phyloP scores from a whole-genome alignment of 2,113 vertebrate genomes.

The Proteles cristata region DNA sequence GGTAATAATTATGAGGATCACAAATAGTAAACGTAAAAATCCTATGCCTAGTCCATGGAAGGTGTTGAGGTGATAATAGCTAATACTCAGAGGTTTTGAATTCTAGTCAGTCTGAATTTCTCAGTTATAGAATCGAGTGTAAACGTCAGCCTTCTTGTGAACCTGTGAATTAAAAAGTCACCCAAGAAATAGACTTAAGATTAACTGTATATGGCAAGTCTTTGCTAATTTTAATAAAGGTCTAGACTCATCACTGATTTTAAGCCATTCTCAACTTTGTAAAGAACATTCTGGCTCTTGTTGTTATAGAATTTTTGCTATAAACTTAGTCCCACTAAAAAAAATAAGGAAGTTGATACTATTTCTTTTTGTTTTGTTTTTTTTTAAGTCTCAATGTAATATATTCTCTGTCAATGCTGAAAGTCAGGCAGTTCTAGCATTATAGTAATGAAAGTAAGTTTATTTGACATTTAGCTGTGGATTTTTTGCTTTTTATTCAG shows the following conservation, averaged over 20 bases:
- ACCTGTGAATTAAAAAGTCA: neutral
- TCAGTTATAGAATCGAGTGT: neutral
- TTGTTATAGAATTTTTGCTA: neutral
- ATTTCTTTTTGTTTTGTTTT: neutral
- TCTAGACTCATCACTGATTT: neutral
- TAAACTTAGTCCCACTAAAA: neutral
- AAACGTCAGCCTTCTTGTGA: neutral
- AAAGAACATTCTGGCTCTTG: conserved; percentile 6
- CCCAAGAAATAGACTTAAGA: neutral
- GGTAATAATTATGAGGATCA: neutral
- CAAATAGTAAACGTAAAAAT: conserved; percentile 17
- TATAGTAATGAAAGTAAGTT: neutral
- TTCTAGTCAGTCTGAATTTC: neutral
- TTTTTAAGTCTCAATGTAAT: neutral
- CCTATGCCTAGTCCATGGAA: neutral
- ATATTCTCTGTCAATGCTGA: neutral
- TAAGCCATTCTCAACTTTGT: conserved; percentile 3
- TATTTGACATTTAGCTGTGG: neutral
- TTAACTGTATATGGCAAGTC: neutral
- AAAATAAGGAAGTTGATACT: neutral
- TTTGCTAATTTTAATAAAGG: neutral
- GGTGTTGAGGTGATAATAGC: neutral
- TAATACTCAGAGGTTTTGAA: neutral
- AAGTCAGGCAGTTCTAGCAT: neutral
- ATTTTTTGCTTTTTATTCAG: conserved; percentile 5